These are phyloP conservation scores for Sitta europaea DNA, from an alignment of 2,113 vertebrate genomes.

Conservation along the genomic window DNA sequence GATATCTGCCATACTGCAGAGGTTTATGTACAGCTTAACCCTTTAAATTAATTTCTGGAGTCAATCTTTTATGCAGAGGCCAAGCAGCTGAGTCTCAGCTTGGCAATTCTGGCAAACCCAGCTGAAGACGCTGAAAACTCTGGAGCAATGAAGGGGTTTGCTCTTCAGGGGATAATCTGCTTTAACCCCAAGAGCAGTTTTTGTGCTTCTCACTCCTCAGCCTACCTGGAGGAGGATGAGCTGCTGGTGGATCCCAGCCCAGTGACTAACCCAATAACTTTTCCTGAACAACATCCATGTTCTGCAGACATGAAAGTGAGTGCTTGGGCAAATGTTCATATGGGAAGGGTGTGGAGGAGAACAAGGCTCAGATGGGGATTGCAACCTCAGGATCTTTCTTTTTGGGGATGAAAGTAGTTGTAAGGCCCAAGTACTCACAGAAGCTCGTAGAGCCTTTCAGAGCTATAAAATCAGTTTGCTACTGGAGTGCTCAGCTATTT, in stretches of 20 bases:
- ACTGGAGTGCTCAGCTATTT: background rate
- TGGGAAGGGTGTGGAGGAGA: background rate
- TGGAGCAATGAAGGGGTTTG: background rate
- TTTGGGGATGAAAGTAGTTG: background rate
- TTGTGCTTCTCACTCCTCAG: fast-evolving
- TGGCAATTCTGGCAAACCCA: background rate
- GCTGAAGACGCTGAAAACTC: background rate
- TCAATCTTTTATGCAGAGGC: background rate
- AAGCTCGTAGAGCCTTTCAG: fast-evolving
- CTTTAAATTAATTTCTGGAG: background rate
- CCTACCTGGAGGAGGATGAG: constrained; percentile 7
- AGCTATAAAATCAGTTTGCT: background rate
- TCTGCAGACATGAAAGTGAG: background rate
- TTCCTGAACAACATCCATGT: background rate
- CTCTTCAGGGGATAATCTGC: background rate
- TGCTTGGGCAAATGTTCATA: background rate
- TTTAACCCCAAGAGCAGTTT: background rate
- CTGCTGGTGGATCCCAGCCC: background rate
- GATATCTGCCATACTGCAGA: background rate
- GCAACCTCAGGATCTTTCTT: background rate
- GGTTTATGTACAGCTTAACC: background rate
- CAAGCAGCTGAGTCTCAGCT: background rate
- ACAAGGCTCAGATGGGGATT: constrained; percentile 20
- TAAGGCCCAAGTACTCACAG: background rate
- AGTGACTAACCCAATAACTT: background rate